phyloP scores from a whole-genome alignment of 1,140 invertebrate genomes.

The Ips typographus region DNA sequence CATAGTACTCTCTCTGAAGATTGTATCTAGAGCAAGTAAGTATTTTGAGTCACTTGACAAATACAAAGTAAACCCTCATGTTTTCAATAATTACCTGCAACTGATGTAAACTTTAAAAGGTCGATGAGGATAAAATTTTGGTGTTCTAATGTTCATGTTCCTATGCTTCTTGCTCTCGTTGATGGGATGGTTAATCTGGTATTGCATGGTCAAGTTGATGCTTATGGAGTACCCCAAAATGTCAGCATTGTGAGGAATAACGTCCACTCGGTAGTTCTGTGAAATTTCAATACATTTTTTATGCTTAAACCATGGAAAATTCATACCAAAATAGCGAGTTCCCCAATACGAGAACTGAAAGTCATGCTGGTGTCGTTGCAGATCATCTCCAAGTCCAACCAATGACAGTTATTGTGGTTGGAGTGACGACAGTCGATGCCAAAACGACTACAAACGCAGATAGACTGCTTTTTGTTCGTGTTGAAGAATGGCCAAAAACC shows the following conservation, averaged over 20 bases:
- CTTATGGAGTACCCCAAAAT: too few species aligned
- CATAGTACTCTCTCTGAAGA: conserved; percentile 28
- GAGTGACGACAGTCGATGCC: conserved; percentile 32
- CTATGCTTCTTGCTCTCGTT: too few species aligned
- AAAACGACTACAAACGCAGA: conserved; percentile 38
- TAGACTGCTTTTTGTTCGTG: conserved; percentile 21
- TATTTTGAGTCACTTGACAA: neutral
- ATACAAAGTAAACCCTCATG: neutral
- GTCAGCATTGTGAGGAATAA: too few species aligned
- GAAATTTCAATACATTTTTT: too few species aligned
- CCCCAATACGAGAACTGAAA: neutral
- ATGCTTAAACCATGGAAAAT: too few species aligned
- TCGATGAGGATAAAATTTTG: neutral
- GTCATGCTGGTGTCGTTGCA: conserved; percentile 7
- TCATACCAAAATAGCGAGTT: neutral
- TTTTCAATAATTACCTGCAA: too few species aligned
- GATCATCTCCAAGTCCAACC: conserved; percentile 29
- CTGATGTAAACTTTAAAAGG: neutral
- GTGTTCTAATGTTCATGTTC: too few species aligned
- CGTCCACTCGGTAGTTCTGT: too few species aligned
- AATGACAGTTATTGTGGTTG: conserved; percentile 29
- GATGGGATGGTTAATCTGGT: too few species aligned
- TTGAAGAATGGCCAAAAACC: conserved; percentile 39
- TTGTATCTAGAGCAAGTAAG: conserved; percentile 16
- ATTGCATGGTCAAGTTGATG: too few species aligned